Conservation (phyloP, 2,113 vertebrate genomes). For the Anthoscopus minutus region DNA sequence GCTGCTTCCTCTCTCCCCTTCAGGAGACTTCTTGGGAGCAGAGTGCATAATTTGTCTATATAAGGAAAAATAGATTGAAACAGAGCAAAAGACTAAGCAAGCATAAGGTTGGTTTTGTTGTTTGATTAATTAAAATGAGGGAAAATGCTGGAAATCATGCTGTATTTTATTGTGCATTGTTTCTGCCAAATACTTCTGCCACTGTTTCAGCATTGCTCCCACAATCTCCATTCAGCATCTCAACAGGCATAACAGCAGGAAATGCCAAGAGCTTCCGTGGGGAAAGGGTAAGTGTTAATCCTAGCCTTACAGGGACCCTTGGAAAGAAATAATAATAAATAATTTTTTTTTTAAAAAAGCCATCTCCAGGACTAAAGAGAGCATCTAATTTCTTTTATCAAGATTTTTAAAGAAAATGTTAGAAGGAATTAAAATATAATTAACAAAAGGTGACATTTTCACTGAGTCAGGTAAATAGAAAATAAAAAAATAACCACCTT, state of each 20-base stretch:
- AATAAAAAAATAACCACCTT: background rate
- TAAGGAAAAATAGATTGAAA: background rate
- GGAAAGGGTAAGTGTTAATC: background rate
- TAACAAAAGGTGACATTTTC: background rate
- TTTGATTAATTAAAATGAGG: background rate
- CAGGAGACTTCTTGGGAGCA: background rate
- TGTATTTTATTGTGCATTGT: background rate
- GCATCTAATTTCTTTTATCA: background rate
- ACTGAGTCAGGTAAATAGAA: background rate
- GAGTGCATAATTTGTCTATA: background rate
- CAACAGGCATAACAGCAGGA: background rate
- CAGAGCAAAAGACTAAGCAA: background rate
- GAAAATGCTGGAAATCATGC: background rate
- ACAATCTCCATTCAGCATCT: background rate
- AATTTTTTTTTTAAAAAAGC: fast-evolving
- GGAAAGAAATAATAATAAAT: background rate
- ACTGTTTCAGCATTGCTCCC: background rate
- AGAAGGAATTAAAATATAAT: background rate
- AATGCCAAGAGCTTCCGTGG: background rate
- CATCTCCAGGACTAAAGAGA: background rate
- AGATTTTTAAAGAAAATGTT: background rate
- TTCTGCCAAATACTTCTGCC: background rate
- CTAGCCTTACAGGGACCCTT: background rate
- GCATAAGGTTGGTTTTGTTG: background rate
- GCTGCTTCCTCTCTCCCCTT: background rate